phyloP scores from a whole-genome alignment of 2,113 vertebrate species.

The Eublepharis macularius region DNA sequence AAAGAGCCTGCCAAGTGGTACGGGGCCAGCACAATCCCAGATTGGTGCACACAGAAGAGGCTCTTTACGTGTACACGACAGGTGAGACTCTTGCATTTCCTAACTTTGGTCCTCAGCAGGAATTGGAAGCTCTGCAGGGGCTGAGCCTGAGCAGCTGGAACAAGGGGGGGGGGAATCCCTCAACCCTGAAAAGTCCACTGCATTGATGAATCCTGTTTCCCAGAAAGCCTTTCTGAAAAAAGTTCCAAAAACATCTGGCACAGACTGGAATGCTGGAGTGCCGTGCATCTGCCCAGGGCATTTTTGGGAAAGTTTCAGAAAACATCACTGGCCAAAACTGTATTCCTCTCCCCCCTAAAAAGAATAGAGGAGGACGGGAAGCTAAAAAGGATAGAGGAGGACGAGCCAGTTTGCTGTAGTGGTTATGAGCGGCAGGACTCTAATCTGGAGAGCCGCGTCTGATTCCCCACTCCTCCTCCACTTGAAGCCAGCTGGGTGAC shows the following conservation, averaged over 20 bases:
- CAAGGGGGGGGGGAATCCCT: no score
- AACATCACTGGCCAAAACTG: neutral
- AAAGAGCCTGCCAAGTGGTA: conserved; percentile 36
- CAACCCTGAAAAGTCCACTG: neutral
- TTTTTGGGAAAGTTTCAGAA: neutral
- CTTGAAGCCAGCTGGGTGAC: no score
- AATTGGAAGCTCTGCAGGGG: conserved; percentile 40
- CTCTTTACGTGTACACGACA: conserved; percentile 58
- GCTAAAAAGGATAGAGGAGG: no score
- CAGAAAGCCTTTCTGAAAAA: neutral
- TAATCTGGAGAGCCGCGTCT: no score
- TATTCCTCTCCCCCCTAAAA: neutral
- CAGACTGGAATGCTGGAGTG: neutral
- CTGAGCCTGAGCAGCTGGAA: conserved; percentile 51
- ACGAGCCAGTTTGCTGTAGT: no score
- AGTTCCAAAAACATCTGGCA: no score
- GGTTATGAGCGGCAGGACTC: no score
- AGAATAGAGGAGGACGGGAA: neutral
- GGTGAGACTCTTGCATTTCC: conserved; percentile 61
- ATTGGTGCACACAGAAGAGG: conserved; percentile 63
- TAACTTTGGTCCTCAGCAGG: conserved; percentile 50
- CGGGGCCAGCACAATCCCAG: conserved; percentile 57
- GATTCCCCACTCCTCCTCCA: no score
- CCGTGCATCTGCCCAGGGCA: neutral
- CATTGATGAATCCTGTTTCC: neutral